Conservation (phyloP, 2,797 vertebrate genomes). For the Nothura maculosa region DNA sequence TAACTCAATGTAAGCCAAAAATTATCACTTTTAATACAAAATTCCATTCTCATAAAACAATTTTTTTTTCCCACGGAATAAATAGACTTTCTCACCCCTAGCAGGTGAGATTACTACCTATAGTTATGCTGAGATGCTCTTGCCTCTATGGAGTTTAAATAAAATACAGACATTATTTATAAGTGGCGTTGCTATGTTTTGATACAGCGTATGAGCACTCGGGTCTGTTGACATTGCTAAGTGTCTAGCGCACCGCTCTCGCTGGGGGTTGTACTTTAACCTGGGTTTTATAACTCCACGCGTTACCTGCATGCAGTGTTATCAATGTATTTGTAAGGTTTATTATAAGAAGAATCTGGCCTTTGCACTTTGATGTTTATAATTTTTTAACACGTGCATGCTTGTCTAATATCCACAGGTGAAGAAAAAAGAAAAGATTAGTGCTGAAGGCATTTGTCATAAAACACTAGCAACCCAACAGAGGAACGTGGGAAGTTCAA, state of each 20-base stretch:
- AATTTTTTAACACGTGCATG: constrained; percentile 31
- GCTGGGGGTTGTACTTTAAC: constrained; percentile 68
- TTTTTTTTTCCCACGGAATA: constrained; percentile 76
- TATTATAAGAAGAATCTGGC: constrained; percentile 39
- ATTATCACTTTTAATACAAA: constrained; percentile 79
- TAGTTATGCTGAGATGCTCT: constrained; percentile 56
- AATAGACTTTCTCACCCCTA: constrained; percentile 70
- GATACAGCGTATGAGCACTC: constrained; percentile 55
- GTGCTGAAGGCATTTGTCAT: constrained; percentile 32
- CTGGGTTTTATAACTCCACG: constrained; percentile 52
- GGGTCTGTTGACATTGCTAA: constrained; percentile 43
- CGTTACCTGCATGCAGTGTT: not conserved
- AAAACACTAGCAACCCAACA: not conserved
- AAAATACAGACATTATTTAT: constrained; percentile 78
- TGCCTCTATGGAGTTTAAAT: constrained; percentile 68
- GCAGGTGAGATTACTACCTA: constrained; percentile 45
- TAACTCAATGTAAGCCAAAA: constrained; percentile 72
- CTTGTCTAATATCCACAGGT: constrained; percentile 1
- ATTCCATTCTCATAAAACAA: constrained; percentile 78
- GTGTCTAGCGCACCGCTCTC: constrained; percentile 70
- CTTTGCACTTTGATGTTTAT: constrained; percentile 60
- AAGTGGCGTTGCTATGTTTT: constrained; percentile 71
- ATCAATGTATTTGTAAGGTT: constrained; percentile 1
- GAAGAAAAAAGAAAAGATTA: not conserved
- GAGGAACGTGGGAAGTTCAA: not conserved